Conservation (phyloP, 2,888 invertebrate species). For the Dynastes grantii region DNA sequence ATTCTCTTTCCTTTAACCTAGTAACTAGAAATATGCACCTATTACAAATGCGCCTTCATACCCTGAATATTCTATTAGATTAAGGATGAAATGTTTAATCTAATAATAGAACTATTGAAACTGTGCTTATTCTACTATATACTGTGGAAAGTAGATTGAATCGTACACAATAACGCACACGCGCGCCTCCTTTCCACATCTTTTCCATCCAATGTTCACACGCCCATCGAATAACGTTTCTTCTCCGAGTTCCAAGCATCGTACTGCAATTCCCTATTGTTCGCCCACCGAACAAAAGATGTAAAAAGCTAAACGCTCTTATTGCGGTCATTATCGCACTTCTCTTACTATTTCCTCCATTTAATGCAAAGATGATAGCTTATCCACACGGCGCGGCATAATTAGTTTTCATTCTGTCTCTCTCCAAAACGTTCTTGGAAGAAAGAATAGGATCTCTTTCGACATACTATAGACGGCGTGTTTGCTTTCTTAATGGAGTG, state of each 20-base stretch:
- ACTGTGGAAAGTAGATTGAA: too few relatives aligned
- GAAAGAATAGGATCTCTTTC: neutral
- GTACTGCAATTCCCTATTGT: conserved; percentile 15
- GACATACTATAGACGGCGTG: too few relatives aligned
- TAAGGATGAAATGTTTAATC: too few relatives aligned
- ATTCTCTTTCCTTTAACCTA: too few relatives aligned
- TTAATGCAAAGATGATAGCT: neutral
- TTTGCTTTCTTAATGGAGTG: too few relatives aligned
- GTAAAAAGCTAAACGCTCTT: conserved; percentile 25
- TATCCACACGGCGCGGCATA: neutral
- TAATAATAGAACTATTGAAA: too few relatives aligned
- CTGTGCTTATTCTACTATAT: too few relatives aligned
- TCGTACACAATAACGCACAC: neutral
- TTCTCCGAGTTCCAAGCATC: neutral
- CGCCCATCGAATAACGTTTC: conserved; percentile 5
- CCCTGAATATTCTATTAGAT: too few relatives aligned
- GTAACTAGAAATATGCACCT: too few relatives aligned
- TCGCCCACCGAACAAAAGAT: conserved; percentile 6
- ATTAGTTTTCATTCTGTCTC: neutral
- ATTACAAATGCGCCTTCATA: too few relatives aligned
- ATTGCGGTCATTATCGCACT: conserved; percentile 14
- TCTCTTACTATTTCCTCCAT: neutral
- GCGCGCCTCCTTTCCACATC: neutral
- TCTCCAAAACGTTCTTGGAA: neutral
- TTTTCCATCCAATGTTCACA: conserved; percentile 1